Conservation (phyloP, 2,888 invertebrate genomes). For the Sminthurides aquaticus region DNA sequence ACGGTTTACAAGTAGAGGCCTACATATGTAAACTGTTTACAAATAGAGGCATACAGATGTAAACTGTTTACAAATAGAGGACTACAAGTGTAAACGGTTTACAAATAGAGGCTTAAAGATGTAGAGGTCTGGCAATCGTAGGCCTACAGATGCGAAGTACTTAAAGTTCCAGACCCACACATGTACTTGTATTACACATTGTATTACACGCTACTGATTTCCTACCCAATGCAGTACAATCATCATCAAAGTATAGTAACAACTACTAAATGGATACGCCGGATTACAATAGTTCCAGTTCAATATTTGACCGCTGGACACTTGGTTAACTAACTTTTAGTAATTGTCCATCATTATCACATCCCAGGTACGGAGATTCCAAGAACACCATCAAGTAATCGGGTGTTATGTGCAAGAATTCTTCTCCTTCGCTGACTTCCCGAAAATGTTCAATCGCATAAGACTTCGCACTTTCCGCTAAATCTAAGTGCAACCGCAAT, state of each 20-base stretch:
- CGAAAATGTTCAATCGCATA: slow-evolving; percentile 44
- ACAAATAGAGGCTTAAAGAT: not conserved
- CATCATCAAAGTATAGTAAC: no score
- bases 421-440: slow-evolving; percentile 44
- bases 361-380: slow-evolving; percentile 42
- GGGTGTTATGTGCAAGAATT: slow-evolving; percentile 43
- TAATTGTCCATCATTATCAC: slow-evolving; percentile 44
- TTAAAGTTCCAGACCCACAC: not conserved
- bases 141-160: no score
- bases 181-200: no score
- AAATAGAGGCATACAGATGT: not conserved
- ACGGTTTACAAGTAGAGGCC: not conserved
- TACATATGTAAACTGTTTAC: not conserved
- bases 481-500: slow-evolving; percentile 43
- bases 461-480: slow-evolving; percentile 43
- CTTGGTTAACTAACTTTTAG: slow-evolving; percentile 40
- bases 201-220: no score
- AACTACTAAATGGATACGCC: no score
- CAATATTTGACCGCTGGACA: no score
- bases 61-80: not conserved
- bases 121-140: not conserved
- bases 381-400: slow-evolving; percentile 42
- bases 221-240: no score
- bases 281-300: no score
- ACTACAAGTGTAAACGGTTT: not conserved